phyloP scores from a whole-genome alignment of 2,113 vertebrate species.

The Lucifuga dentata region DNA sequence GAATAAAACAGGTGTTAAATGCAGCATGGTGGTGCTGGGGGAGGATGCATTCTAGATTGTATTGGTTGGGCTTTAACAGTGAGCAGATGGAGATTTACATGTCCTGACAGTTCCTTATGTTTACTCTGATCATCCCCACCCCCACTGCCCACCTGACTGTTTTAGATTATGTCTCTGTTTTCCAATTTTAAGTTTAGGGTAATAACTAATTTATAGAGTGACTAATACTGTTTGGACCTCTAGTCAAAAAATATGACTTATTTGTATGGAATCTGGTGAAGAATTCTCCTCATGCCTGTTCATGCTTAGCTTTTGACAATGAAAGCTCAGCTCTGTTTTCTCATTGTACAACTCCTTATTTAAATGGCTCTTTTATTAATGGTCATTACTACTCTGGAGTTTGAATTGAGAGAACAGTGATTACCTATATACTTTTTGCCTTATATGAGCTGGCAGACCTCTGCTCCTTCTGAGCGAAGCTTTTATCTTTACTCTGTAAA shows the following conservation, averaged over 20 bases:
- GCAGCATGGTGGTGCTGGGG: neutral
- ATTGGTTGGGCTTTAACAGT: conserved; percentile 58
- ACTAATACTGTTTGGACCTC: neutral
- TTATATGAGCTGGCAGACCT: neutral
- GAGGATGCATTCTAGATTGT: conserved; percentile 11
- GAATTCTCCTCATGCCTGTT: conserved; percentile 61
- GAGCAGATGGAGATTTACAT: conserved; percentile 83
- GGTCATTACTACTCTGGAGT: too few species aligned
- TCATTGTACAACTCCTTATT: conserved; percentile 40
- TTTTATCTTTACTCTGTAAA: neutral
- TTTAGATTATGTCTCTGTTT: conserved; percentile 47
- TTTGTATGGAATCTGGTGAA: conserved; percentile 43
- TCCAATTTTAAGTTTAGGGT: neutral
- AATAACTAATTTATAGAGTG: neutral
- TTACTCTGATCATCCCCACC: conserved; percentile 50
- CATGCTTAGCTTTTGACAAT: conserved; percentile 45
- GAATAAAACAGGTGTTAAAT: neutral
- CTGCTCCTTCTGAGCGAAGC: neutral
- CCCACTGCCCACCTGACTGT: conserved; percentile 12
- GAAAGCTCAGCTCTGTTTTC: conserved; percentile 20
- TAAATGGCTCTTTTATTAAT: conserved; percentile 30
- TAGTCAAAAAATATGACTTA: neutral
- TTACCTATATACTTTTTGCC: neutral
- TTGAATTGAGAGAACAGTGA: neutral
- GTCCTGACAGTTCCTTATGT: conserved; percentile 66